Percentiles rank a stretch among this genome's conserved stretches.
Evolutionary conservation across 2,888 invertebrate species (phyloP).

Genomic region (Cephus pulcher): DNA sequence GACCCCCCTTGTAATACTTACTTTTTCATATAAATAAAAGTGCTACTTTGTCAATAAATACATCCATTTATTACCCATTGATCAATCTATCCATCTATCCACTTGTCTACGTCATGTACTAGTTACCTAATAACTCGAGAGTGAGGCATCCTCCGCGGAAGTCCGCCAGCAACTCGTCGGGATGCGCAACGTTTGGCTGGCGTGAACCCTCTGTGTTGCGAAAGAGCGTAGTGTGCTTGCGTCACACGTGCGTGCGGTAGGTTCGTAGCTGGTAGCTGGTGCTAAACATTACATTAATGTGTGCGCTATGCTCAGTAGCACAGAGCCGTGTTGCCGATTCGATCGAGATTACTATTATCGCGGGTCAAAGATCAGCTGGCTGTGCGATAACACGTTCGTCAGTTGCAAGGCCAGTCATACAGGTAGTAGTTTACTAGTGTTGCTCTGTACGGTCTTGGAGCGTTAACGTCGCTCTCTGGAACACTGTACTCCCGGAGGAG

Average conservation of each 20-base stretch:
- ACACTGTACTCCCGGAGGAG: background rate
- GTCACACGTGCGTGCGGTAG: constrained; percentile 28
- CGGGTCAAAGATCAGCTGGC: constrained; percentile 26
- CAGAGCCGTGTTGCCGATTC: constrained; percentile 8
- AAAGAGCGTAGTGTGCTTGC: constrained; percentile 23
- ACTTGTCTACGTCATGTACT: background rate
- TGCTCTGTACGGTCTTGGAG: background rate
- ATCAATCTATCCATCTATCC: background rate
- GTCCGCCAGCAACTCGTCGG: background rate
- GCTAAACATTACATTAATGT: constrained; percentile 10
- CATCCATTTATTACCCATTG: background rate
- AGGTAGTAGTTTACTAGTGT: background rate
- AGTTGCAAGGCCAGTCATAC: background rate
- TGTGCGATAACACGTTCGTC: constrained; percentile 3
- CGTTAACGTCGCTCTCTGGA: background rate
- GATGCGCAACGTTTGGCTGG: constrained; percentile 17
- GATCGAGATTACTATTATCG: constrained; percentile 15
- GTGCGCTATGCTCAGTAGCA: constrained; percentile 3
- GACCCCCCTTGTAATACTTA: constrained; percentile 58
- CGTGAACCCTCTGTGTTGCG: constrained; percentile 19
- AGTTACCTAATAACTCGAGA: background rate
- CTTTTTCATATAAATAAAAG: constrained; percentile 63
- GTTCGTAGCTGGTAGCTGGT: constrained; percentile 8
- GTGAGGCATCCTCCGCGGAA: background rate
- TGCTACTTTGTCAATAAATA: constrained; percentile 63